Percentiles rank a stretch among this genome's conserved stretches.
phyloP scores from a whole-genome alignment of 2,797 vertebrate species.

The Paguma larvata region DNA sequence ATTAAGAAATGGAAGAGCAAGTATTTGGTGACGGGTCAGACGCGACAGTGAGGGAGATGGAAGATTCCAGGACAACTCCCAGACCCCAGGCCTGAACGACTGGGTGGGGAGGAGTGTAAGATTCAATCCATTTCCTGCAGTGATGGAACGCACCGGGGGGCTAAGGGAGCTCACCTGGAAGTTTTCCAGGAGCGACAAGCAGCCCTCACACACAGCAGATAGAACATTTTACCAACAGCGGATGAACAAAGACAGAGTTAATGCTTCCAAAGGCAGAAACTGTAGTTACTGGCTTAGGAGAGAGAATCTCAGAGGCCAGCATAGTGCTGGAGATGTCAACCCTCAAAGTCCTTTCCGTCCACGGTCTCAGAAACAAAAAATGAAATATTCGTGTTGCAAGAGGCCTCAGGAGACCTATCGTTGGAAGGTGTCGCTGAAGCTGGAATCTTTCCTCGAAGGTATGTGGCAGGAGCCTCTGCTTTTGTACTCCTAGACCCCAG shows the following conservation, averaged over 20 bases:
- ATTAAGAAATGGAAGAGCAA: background rate
- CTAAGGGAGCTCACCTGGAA: background rate
- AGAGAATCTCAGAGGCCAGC: background rate
- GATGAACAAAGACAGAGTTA: background rate
- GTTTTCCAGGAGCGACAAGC: background rate
- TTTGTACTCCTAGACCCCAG: background rate
- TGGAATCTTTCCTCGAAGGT: background rate
- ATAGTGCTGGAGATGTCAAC: background rate
- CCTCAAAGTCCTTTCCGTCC: background rate
- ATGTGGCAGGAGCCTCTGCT: background rate
- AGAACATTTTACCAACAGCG: background rate
- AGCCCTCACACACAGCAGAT: background rate
- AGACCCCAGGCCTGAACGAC: background rate
- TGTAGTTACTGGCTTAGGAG: background rate
- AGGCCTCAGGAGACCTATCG: background rate
- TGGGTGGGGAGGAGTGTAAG: background rate
- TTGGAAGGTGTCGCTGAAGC: background rate
- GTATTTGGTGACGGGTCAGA: background rate
- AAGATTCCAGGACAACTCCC: background rate
- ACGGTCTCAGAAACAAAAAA: background rate
- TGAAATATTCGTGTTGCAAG: background rate
- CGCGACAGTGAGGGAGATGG: background rate
- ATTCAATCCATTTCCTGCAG: background rate
- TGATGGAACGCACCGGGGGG: background rate
- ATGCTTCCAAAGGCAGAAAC: background rate